phyloP scores from a whole-genome alignment of 23 tunicate species.

The Halocynthia aurantium region DNA sequence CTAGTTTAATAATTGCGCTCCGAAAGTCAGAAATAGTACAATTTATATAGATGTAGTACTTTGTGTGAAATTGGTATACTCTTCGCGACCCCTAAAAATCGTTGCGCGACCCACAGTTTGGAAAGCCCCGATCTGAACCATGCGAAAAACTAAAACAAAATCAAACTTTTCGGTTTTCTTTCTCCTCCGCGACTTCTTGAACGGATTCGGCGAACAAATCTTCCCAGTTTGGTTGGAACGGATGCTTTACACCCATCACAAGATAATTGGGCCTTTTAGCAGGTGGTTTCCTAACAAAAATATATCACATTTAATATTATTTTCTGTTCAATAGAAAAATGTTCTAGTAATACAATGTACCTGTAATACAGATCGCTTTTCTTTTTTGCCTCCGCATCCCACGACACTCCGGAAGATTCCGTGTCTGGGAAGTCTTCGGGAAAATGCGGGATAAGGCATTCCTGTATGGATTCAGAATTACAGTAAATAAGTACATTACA shows the following conservation, averaged over 20 bases:
- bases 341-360: conserved; percentile 16
- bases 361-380: conserved; percentile 26
- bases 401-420: conserved; percentile 28
- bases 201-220: conserved; percentile 8
- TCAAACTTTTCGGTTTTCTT: background rate
- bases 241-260: conserved; percentile 40
- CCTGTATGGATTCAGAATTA: conserved; percentile 20
- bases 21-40: too few species aligned
- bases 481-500: background rate
- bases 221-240: conserved; percentile 65
- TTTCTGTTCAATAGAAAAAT: background rate
- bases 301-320: background rate
- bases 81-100: too few species aligned
- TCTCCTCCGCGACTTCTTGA: background rate
- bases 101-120: too few species aligned
- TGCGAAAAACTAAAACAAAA: background rate
- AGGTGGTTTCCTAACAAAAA: conserved; percentile 51
- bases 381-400: conserved; percentile 37
- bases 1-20: too few species aligned
- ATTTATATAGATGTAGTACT: too few species aligned
- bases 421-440: conserved; percentile 75
- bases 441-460: conserved; percentile 47
- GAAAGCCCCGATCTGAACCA: background rate
- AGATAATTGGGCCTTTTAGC: conserved; percentile 60
- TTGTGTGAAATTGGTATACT: too few species aligned